Conservation (phyloP, 2,888 invertebrate species). For the Pseudanteris insignis region DNA sequence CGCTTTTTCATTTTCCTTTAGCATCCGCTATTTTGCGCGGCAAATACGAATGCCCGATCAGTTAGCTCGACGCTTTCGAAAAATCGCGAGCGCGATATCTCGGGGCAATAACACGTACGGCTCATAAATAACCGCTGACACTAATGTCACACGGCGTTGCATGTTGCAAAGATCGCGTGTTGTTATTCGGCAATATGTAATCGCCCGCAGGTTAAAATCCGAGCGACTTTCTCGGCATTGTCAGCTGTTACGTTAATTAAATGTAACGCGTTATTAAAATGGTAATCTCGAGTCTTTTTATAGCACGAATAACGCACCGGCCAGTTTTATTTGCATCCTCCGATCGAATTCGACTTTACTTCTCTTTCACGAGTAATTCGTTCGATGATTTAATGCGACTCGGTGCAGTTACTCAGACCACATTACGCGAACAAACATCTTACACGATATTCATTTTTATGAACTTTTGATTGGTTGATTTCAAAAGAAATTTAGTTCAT, state of each 20-base stretch:
- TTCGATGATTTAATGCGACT: too few species aligned
- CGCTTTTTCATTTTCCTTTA: slow-evolving; percentile 37
- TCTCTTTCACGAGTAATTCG: too few species aligned
- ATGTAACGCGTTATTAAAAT: slow-evolving; percentile 41
- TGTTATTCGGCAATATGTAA: slow-evolving; percentile 33
- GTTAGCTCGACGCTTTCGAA: slow-evolving; percentile 39
- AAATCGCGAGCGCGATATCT: slow-evolving; percentile 39
- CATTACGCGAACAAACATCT: too few species aligned
- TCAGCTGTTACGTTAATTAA: slow-evolving; percentile 42
- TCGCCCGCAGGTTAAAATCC: slow-evolving; percentile 25
- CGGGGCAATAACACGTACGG: slow-evolving; percentile 40
- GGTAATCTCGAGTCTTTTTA: slow-evolving; percentile 29
- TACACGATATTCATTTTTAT: too few species aligned
- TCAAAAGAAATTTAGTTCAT: too few species aligned
- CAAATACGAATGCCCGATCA: slow-evolving; percentile 30
- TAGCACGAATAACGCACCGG: too few species aligned
- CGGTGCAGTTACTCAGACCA: too few species aligned
- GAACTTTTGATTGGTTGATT: too few species aligned
- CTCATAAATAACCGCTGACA: slow-evolving; percentile 35
- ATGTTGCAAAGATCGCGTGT: slow-evolving; percentile 34
- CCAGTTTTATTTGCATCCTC: too few species aligned
- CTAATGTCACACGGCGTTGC: slow-evolving; percentile 40
- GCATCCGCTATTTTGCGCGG: slow-evolving; percentile 32
- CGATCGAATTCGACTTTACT: too few species aligned
- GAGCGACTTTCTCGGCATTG: slow-evolving; percentile 31